Percentiles rank a stretch among this genome's conserved stretches.
Evolutionary conservation across 2,113 vertebrate genomes (phyloP).

Genomic region (Strix uralensis): DNA sequence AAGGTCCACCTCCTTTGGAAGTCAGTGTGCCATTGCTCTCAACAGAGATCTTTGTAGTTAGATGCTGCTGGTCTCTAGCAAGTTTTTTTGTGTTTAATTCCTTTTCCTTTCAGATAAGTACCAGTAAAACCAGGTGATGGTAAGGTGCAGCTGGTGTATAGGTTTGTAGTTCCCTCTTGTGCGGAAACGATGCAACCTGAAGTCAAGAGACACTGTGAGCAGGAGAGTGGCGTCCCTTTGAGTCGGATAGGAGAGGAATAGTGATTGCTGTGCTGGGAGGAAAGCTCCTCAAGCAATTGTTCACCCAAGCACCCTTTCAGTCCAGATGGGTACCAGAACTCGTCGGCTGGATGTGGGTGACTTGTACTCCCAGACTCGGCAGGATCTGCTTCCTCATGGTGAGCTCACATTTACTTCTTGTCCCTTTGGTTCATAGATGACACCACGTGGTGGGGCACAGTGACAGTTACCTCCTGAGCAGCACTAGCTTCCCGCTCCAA

Average conservation of each 20-base stretch:
- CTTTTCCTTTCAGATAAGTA: neutral
- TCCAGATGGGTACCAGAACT: neutral
- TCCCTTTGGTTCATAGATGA: neutral
- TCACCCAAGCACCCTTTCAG: neutral
- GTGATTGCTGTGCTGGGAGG: neutral
- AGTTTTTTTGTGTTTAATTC: neutral
- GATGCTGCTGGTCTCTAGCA: neutral
- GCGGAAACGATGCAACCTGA: neutral
- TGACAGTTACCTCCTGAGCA: neutral
- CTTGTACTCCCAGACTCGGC: neutral
- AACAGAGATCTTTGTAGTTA: neutral
- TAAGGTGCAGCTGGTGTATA: neutral
- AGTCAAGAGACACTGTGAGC: neutral
- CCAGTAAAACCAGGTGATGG: neutral
- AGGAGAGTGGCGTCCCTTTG: neutral
- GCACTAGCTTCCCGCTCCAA: fast-evolving
- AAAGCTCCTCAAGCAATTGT: neutral
- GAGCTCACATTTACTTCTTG: neutral
- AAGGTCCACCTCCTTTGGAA: neutral
- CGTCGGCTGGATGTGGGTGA: neutral
- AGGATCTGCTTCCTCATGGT: neutral
- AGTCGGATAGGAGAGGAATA: neutral
- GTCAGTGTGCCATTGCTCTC: neutral
- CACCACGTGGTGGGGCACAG: neutral
- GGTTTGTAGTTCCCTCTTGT: neutral